Conservation (phyloP, 1,140 invertebrate species). For the Nephila pilipes region DNA sequence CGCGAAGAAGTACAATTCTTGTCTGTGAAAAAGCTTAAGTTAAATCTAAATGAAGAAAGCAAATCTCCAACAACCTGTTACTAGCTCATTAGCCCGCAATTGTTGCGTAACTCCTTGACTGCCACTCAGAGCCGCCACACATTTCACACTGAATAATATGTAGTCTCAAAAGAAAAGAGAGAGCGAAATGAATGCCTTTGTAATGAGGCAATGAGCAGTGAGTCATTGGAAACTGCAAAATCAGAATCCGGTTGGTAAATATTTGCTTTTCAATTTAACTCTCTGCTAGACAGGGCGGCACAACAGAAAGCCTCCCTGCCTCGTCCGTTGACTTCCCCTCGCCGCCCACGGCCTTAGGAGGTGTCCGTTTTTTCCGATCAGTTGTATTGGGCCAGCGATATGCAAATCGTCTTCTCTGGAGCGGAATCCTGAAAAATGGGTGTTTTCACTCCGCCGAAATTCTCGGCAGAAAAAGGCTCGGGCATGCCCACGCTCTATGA, state of each 20-base stretch:
- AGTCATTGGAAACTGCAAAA: background rate
- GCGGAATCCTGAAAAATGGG: background rate
- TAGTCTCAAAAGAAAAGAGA: background rate
- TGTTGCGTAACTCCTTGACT: too few relatives aligned
- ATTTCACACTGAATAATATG: too few relatives aligned
- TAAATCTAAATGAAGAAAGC: too few relatives aligned
- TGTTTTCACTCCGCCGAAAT: background rate
- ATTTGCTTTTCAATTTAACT: slow-evolving; percentile 15
- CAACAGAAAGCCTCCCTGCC: background rate
- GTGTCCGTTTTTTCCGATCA: slow-evolving; percentile 12
- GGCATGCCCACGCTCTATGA: slow-evolving; percentile 9
- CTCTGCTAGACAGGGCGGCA: background rate
- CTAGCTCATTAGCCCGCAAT: too few relatives aligned
- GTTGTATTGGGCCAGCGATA: background rate
- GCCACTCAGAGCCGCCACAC: too few relatives aligned
- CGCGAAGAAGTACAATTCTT: too few relatives aligned
- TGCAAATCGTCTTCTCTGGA: background rate
- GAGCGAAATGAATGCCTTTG: background rate
- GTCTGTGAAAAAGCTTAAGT: too few relatives aligned
- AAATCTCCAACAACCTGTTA: too few relatives aligned
- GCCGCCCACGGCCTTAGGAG: background rate
- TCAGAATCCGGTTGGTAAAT: slow-evolving; percentile 18
- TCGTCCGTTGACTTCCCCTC: slow-evolving; percentile 4
- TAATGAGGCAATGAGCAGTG: background rate
- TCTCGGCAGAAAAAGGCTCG: background rate